Percentiles rank a stretch among this genome's conserved stretches.
Evolutionary conservation across 2,888 invertebrate species (phyloP).

Genomic region (Ochropacha duplaris): DNA sequence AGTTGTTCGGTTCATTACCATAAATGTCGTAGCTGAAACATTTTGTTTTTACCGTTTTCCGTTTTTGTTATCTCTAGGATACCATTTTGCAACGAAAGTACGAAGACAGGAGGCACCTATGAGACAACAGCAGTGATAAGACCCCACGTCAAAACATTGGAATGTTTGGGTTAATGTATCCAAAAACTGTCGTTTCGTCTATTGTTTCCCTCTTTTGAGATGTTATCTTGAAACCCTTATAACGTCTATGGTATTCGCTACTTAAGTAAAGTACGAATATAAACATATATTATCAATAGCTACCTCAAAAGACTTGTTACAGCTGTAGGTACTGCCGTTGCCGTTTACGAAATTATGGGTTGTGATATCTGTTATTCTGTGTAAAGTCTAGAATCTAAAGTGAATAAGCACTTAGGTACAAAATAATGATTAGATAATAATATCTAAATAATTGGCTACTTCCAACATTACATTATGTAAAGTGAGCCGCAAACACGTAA

Average conservation of each 20-base stretch:
- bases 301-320: too few species aligned
- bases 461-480: too few species aligned
- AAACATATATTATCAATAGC: too few species aligned
- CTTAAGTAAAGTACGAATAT: too few species aligned
- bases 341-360: too few species aligned
- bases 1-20: conserved; percentile 45
- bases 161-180: conserved; percentile 33
- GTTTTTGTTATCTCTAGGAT: conserved; percentile 48
- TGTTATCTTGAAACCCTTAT: not conserved
- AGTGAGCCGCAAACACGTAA: too few species aligned
- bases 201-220: not conserved
- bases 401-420: too few species aligned
- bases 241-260: not conserved
- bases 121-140: conserved; percentile 35
- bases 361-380: too few species aligned
- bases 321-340: too few species aligned
- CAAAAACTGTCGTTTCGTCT: not conserved
- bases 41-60: conserved; percentile 40
- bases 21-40: conserved; percentile 68
- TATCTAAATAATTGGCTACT: too few species aligned
- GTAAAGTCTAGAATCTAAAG: too few species aligned
- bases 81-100: conserved; percentile 63
- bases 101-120: conserved; percentile 5
- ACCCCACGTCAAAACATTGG: conserved; percentile 60
- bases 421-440: too few species aligned